Conservation (phyloP, 92 coral and sea anemone species). For the Porites cylindrica region DNA sequence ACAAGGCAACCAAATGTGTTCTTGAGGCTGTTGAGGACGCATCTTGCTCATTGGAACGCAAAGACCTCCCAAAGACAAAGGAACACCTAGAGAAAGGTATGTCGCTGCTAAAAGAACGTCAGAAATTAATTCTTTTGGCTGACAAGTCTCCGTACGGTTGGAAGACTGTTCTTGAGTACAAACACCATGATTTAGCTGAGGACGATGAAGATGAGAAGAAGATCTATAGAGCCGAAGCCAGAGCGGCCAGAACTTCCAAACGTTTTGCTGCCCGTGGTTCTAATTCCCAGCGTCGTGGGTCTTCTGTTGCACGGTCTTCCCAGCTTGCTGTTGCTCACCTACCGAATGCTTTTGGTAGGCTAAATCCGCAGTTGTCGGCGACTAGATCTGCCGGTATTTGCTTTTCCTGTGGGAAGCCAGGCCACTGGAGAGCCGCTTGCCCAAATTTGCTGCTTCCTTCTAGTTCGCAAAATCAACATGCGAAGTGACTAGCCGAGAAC, state of each 20-base stretch:
- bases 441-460: not conserved
- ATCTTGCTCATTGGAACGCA: not conserved
- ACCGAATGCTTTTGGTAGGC: not conserved
- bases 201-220: not conserved
- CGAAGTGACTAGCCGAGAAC: no score
- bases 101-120: conserved; percentile 31
- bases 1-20: not conserved
- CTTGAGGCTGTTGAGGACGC: no score
- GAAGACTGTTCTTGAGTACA: conserved; percentile 33
- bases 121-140: conserved; percentile 55
- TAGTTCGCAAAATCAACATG: no score
- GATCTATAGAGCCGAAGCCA: not conserved
- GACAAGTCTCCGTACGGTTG: conserved; percentile 62
- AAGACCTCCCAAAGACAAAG: not conserved
- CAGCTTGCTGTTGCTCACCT: not conserved
- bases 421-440: conserved; percentile 44
- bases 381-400: not conserved
- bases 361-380: not conserved
- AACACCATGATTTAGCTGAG: conserved; percentile 41
- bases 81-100: conserved; percentile 49
- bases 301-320: not conserved
- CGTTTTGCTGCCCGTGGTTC: not conserved
- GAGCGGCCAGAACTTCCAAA: not conserved
- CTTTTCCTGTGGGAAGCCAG: conserved; percentile 52
- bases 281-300: not conserved